These are phyloP conservation scores for Linurgus olivaceus DNA, from an alignment of 2,797 vertebrate species.

Conservation along the genomic window DNA sequence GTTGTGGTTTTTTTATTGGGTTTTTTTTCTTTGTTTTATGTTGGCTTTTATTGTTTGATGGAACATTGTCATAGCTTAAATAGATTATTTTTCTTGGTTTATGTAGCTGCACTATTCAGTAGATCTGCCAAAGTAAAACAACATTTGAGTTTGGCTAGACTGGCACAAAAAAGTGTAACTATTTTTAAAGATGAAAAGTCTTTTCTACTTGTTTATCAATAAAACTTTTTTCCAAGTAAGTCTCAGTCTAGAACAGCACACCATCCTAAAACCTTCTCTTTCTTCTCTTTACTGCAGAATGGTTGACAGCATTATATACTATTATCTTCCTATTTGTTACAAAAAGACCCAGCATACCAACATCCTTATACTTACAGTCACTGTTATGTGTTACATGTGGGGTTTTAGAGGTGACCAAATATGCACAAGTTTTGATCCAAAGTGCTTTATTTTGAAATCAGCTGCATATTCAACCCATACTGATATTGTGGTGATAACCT, in stretches of 20 bases:
- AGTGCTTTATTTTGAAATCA: neutral
- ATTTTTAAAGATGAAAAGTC: neutral
- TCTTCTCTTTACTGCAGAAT: neutral
- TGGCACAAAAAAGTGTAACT: neutral
- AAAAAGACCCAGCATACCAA: neutral
- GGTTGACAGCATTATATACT: neutral
- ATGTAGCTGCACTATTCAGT: neutral
- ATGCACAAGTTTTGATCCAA: neutral
- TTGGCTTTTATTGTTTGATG: neutral
- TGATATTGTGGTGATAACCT: neutral
- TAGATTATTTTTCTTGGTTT: neutral
- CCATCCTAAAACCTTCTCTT: neutral
- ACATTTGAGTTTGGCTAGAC: neutral
- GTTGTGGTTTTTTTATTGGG: neutral
- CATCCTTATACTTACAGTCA: neutral
- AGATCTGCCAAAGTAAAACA: neutral
- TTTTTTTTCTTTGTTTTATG: neutral
- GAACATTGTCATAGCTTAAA: neutral
- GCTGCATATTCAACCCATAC: neutral
- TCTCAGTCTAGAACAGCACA: neutral
- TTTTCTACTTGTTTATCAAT: neutral
- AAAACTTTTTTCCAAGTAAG: neutral
- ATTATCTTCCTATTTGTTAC: neutral
- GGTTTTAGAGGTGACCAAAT: neutral
- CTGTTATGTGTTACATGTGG: neutral